A percentile compares a stretch with the other conserved stretches of the same genome.
These are phyloP conservation scores for Microctonus brassicae DNA, from an alignment of 2,888 invertebrate species.

Conservation along the genomic window DNA sequence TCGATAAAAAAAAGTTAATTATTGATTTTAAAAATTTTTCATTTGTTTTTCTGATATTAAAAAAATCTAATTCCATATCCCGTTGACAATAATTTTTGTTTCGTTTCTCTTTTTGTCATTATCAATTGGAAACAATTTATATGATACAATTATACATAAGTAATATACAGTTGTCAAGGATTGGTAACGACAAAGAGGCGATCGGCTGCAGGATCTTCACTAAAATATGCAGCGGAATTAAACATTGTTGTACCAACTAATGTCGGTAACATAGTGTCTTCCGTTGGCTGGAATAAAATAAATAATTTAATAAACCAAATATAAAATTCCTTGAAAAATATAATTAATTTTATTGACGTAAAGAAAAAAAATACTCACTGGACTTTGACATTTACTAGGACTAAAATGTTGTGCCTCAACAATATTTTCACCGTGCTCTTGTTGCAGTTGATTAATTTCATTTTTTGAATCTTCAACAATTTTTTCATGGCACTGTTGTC, in stretches of 20 bases:
- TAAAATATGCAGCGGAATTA: constrained; percentile 66
- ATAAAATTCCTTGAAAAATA: background rate
- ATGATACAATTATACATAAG: constrained; percentile 64
- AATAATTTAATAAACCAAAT: background rate
- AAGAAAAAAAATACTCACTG: background rate
- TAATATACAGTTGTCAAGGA: constrained; percentile 67
- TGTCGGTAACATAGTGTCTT: constrained; percentile 37
- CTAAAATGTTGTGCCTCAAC: background rate
- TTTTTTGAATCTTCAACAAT: background rate
- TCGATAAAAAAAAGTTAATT: constrained; percentile 45
- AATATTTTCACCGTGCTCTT: background rate
- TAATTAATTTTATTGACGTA: background rate
- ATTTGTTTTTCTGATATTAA: constrained; percentile 4
- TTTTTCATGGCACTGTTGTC: constrained; percentile 9
- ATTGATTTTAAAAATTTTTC: constrained; percentile 42
- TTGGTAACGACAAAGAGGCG: constrained; percentile 65
- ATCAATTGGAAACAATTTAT: constrained; percentile 53
- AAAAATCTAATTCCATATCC: background rate
- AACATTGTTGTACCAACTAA: constrained; percentile 59
- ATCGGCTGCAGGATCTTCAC: constrained; percentile 66
- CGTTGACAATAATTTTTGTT: background rate
- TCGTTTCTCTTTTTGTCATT: constrained; percentile 21
- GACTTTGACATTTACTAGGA: constrained; percentile 17
- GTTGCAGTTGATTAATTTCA: background rate
- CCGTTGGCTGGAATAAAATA: constrained; percentile 42